Evolutionary conservation across 2,113 vertebrate species (phyloP).

Genomic region (Atrichornis clamosus): DNA sequence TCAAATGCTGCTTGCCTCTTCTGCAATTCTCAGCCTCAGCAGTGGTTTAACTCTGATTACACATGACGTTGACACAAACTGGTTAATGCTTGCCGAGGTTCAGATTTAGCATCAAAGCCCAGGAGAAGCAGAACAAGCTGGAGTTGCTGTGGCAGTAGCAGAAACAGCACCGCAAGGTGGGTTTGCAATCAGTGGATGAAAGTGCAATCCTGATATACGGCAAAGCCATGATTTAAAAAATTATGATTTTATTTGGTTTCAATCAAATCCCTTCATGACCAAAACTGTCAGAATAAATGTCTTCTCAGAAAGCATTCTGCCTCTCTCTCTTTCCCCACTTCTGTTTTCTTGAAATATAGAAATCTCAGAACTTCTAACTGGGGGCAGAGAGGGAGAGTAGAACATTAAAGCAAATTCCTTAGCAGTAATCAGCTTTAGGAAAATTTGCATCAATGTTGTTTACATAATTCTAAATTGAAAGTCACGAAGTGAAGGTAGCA

Average conservation of each 20-base stretch:
- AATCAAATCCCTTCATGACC: background rate
- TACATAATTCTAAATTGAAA: background rate
- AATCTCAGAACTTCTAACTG: background rate
- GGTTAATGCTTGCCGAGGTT: background rate
- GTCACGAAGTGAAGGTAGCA: background rate
- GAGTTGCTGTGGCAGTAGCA: background rate
- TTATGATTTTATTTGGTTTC: background rate
- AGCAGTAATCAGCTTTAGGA: background rate
- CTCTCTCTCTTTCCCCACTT: background rate
- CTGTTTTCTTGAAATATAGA: background rate
- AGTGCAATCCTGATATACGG: background rate
- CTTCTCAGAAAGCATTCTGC: background rate
- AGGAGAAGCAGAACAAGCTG: background rate
- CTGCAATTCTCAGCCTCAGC: background rate
- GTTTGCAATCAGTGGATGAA: background rate
- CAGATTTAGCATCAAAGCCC: background rate
- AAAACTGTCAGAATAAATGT: background rate
- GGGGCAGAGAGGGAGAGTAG: accelerated
- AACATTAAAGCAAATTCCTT: background rate
- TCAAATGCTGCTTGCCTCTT: background rate
- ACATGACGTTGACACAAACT: background rate
- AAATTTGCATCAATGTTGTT: background rate
- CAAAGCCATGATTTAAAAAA: background rate
- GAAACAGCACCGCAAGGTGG: background rate
- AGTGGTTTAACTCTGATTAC: background rate